Conservation (phyloP, 2,113 vertebrate species). For the Nothoprocta perdicaria region DNA sequence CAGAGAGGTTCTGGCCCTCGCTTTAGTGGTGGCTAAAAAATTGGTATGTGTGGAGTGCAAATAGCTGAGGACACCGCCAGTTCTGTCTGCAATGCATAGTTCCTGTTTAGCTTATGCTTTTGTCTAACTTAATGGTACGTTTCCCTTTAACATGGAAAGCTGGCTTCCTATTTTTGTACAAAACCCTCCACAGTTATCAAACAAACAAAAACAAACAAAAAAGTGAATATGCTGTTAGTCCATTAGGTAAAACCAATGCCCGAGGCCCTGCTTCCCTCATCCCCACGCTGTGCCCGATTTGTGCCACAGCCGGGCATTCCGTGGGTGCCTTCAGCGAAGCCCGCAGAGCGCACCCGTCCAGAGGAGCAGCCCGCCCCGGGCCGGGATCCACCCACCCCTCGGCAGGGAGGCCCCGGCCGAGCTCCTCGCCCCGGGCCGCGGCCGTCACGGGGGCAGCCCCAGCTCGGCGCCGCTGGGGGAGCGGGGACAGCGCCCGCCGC, state of each 20-base stretch:
- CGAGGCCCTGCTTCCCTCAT: background rate
- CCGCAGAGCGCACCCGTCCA: too few species aligned
- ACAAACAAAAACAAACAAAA: too few species aligned
- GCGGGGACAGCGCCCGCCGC: too few species aligned
- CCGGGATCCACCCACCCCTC: too few species aligned
- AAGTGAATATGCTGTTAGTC: background rate
- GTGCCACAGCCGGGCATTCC: background rate
- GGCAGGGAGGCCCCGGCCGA: too few species aligned
- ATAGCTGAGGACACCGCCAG: background rate
- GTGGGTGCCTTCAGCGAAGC: background rate
- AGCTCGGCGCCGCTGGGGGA: too few species aligned
- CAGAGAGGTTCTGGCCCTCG: background rate
- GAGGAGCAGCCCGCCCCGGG: too few species aligned
- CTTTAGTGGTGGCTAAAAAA: background rate
- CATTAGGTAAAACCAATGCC: background rate
- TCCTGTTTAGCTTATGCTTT: background rate
- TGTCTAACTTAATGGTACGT: fast-evolving
- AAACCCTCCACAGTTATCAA: fast-evolving
- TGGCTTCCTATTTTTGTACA: background rate
- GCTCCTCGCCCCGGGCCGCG: too few species aligned
- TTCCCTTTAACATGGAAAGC: fast-evolving
- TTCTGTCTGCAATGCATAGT: background rate
- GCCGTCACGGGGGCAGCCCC: too few species aligned
- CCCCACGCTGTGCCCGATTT: background rate
- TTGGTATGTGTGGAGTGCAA: background rate